Conservation (phyloP, 2,888 invertebrate genomes). For the Deroplatys truncata region DNA sequence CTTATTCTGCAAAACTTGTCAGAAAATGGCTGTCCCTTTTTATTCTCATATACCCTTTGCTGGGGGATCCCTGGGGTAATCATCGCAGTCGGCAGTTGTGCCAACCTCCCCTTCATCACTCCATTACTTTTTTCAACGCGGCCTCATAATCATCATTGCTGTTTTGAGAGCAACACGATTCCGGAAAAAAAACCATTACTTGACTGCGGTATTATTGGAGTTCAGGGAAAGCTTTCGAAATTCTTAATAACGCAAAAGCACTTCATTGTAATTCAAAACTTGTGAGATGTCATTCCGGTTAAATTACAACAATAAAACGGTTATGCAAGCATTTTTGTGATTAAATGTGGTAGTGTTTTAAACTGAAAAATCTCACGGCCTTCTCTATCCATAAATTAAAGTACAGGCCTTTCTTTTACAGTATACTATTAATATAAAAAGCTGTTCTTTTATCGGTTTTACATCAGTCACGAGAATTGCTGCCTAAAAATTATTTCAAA, state of each 20-base stretch:
- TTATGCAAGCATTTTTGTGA: no score
- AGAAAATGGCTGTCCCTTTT: neutral
- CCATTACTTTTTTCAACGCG: neutral
- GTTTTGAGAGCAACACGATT: neutral
- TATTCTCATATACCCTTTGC: neutral
- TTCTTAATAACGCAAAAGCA: neutral
- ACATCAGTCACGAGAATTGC: no score
- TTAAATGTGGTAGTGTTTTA: no score
- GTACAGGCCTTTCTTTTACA: no score
- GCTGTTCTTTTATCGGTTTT: no score
- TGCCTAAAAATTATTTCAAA: no score
- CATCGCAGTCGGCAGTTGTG: neutral
- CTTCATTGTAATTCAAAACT: neutral
- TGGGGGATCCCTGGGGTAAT: neutral
- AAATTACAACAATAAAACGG: no score
- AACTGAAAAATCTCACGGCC: no score
- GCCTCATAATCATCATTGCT: neutral
- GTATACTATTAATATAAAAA: no score
- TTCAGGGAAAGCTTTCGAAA: neutral
- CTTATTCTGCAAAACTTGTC: neutral
- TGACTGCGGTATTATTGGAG: neutral
- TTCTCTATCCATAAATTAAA: no score
- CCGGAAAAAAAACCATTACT: neutral
- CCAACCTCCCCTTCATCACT: neutral
- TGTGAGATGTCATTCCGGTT: neutral